Evolutionary conservation across 1,140 invertebrate species (phyloP).

Genomic region (Oscheius sp.): DNA sequence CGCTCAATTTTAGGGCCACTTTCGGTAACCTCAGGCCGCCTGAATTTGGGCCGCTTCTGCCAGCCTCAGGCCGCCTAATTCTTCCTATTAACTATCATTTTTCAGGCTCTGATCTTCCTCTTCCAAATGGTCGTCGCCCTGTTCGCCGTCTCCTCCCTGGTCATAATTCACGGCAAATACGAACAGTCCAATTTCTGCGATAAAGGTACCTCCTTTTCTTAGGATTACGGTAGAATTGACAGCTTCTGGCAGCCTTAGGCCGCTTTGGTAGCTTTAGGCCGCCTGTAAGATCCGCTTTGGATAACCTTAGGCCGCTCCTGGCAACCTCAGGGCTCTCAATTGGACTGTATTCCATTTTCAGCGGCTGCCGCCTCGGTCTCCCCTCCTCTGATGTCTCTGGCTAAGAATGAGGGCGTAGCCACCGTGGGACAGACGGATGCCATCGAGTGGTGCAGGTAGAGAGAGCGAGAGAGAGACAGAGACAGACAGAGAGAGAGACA

Average conservation of each 20-base stretch:
- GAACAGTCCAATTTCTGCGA: conserved; percentile 11
- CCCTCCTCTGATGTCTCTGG: neutral
- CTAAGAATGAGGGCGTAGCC: neutral
- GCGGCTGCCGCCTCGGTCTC: neutral
- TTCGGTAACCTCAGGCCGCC: no score
- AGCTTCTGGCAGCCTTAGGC: no score
- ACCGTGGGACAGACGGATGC: conserved; percentile 8
- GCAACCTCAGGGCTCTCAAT: no score
- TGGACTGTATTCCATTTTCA: neutral
- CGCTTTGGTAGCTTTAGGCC: no score
- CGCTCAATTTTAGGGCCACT: no score
- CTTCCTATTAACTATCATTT: conserved; percentile 1
- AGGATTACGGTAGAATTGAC: no score
- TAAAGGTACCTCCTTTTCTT: neutral
- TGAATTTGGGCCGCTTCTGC: no score
- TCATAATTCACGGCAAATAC: neutral
- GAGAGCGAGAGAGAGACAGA: no score
- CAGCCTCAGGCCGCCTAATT: no score
- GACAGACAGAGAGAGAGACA: no score
- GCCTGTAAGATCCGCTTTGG: no score
- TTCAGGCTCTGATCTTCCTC: conserved; percentile 10
- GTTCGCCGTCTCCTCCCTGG: neutral
- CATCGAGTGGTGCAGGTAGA: conserved; percentile 32
- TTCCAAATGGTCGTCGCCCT: neutral
- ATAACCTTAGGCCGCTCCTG: no score